Evolutionary conservation across 2,888 invertebrate species (phyloP).

Genomic region (Epistrophe eligans): DNA sequence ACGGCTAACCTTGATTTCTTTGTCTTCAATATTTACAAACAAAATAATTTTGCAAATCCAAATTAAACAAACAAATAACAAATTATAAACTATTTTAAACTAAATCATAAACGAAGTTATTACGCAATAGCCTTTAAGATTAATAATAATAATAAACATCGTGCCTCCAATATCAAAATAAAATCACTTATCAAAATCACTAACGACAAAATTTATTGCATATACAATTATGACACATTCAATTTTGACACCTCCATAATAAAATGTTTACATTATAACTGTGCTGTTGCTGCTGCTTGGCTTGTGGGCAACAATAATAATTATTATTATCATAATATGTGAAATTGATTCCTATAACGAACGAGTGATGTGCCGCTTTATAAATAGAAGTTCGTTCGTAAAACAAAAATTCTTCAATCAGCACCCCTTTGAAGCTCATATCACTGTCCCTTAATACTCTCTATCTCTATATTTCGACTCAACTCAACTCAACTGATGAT

Average conservation of each 20-base stretch:
- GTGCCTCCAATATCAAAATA: neutral
- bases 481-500: neutral
- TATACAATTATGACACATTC: constrained; percentile 15
- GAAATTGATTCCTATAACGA: neutral
- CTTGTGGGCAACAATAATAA: neutral
- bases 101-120: neutral
- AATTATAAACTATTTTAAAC: neutral
- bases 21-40: too few relatives aligned
- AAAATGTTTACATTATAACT: constrained; percentile 3
- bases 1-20: too few relatives aligned
- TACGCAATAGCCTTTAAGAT: neutral
- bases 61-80: too few relatives aligned
- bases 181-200: neutral
- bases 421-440: neutral
- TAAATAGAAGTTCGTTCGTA: neutral
- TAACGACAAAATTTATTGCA: neutral
- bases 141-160: neutral
- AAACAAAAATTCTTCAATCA: neutral
- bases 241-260: constrained; percentile 16
- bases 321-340: constrained; percentile 4
- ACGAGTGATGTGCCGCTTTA: neutral
- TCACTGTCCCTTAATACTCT: too few relatives aligned
- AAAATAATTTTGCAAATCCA: too few relatives aligned
- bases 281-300: neutral
- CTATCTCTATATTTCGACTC: neutral